Evolutionary conservation across 2,888 invertebrate species (phyloP).

Genomic region (Limnephilus lunatus): DNA sequence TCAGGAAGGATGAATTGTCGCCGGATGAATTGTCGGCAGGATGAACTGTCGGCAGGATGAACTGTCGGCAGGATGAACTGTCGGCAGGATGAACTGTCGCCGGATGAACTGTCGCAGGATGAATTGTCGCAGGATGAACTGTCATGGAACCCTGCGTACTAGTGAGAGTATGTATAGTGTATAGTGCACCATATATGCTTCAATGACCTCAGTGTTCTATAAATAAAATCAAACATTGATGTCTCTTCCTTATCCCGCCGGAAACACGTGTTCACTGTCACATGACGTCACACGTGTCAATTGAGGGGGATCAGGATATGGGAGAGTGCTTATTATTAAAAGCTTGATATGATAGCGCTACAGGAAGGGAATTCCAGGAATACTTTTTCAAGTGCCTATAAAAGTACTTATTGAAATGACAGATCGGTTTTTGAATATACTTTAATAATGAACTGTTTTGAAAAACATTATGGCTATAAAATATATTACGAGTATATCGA

Average conservation of each 20-base stretch:
- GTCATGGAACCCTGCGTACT: too few species aligned
- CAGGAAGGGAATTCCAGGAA: not conserved
- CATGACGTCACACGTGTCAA: not conserved
- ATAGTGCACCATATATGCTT: not conserved
- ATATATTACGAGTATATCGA: too few species aligned
- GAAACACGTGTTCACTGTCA: not conserved
- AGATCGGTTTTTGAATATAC: not conserved
- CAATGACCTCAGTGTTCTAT: not conserved
- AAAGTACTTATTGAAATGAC: not conserved
- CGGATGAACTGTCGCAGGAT: too few species aligned
- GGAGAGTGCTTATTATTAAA: not conserved
- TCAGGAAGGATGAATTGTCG: too few species aligned
- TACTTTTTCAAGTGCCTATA: not conserved
- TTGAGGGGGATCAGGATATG: not conserved
- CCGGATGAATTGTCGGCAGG: too few species aligned
- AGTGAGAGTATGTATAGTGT: not conserved
- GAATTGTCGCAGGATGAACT: too few species aligned
- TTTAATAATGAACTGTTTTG: not conserved
- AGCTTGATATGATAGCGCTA: not conserved
- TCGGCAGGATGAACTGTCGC: too few species aligned
- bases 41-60: too few species aligned
- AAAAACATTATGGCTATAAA: too few species aligned
- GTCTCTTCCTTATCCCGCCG: not conserved
- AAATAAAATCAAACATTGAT: conserved; percentile 2
- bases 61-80: too few species aligned